phyloP scores from a whole-genome alignment of 2,797 vertebrate genomes.

The Anniella stebbinsi region DNA sequence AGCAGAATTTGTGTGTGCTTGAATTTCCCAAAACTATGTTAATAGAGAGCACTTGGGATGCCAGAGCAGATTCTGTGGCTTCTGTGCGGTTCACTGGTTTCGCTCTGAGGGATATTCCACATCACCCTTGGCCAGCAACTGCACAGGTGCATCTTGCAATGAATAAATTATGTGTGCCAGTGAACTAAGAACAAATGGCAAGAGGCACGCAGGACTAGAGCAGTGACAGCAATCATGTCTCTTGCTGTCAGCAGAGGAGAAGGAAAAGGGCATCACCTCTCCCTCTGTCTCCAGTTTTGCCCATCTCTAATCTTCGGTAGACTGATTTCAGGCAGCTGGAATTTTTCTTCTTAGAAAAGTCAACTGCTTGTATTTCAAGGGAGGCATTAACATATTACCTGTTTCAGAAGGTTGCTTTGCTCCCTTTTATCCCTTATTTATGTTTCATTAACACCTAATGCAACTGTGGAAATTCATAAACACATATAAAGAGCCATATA shows the following conservation, averaged over 20 bases:
- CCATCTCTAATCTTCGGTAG: constrained; percentile 15
- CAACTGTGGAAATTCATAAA: neutral
- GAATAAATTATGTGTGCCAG: constrained; percentile 50
- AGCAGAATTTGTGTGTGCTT: constrained; percentile 16
- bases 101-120: constrained; percentile 40
- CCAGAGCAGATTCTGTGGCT: constrained; percentile 32
- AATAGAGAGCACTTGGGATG: constrained; percentile 35
- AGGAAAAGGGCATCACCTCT: constrained; percentile 20
- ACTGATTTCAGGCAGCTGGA: neutral
- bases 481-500: neutral
- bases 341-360: constrained; percentile 13
- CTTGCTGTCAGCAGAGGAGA: constrained; percentile 39
- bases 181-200: constrained; percentile 47
- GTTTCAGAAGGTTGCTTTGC: constrained; percentile 15
- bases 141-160: constrained; percentile 38
- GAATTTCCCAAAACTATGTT: constrained; percentile 34
- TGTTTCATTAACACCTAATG: neutral
- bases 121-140: constrained; percentile 49
- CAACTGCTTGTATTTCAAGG: constrained; percentile 13
- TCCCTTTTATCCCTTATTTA: neutral
- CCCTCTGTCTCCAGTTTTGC: constrained; percentile 21
- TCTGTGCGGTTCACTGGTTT: constrained; percentile 34
- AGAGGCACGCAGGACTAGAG: constrained; percentile 11
- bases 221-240: constrained; percentile 40
- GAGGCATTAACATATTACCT: neutral